Conservation (phyloP, 1,140 invertebrate species). For the Zelostemma sp. region DNA sequence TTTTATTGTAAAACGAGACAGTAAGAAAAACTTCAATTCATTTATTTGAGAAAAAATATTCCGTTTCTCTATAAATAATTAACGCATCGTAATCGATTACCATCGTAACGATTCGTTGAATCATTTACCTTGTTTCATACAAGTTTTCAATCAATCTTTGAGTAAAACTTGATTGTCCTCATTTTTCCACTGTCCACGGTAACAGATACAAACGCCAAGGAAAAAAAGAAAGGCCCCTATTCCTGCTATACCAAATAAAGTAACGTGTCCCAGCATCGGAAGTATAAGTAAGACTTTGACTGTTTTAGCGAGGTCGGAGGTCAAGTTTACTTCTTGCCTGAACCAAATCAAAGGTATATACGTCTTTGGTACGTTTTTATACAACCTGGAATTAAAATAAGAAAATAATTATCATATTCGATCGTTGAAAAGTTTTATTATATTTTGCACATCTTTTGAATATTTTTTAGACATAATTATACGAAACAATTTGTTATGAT, state of each 20-base stretch:
- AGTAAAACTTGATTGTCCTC: constrained; percentile 56
- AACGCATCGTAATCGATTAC: too few species aligned
- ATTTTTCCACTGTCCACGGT: constrained; percentile 43
- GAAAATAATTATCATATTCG: neutral
- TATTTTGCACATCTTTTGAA: neutral
- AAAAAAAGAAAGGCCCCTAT: constrained; percentile 69
- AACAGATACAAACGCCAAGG: constrained; percentile 61
- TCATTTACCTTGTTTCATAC: neutral
- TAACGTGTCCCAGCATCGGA: constrained; percentile 68
- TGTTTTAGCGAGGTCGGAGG: constrained; percentile 71
- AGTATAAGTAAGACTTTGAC: constrained; percentile 72
- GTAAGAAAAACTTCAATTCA: too few species aligned
- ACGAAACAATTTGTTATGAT: neutral
- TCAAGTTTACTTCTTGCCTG: constrained; percentile 75
- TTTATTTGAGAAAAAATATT: too few species aligned
- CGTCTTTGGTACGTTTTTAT: constrained; percentile 70
- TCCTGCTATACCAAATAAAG: constrained; percentile 68
- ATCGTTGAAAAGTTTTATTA: neutral
- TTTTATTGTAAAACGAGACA: too few species aligned
- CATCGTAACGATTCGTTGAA: too few species aligned
- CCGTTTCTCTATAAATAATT: too few species aligned
- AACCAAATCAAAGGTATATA: constrained; percentile 84
- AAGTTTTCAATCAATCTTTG: constrained; percentile 21
- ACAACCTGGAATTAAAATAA: constrained; percentile 66
- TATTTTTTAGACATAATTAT: neutral